Base-by-base conservation (phyloP, 2,113 vertebrate species). In the Cyanoliseus patagonus region DNA sequence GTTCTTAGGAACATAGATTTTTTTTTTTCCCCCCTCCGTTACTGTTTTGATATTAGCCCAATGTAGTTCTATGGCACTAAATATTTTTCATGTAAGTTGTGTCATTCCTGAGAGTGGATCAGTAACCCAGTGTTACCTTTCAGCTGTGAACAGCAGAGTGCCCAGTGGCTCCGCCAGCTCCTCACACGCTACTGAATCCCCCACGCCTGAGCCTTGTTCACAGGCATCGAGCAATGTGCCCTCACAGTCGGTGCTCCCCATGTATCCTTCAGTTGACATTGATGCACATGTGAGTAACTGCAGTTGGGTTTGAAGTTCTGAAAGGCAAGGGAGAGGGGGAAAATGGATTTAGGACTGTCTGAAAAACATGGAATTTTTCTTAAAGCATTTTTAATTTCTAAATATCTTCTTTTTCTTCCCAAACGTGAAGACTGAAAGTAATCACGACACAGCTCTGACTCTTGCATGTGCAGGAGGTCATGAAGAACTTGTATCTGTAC, bases 391-490 rank as follows among this genome's bases (percentile, higher is more conserved):
- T 64, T 24, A 15, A 8, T 94, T 92, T 51, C 61, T 89, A 67
- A 95, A 55, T 52, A 3, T 72, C 8, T 84, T 39, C 46, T 70
- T 52, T 83, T 90, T 82, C 44, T 90, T 95, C 59, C 24, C 37
- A 17, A 35, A 87, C 0, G 0, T 42, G 53, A 95, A 99, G 99
- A 99, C 99, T 67, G 99, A 99, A 97, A 99, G 99, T 73, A 99
- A 99, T 95, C 99, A 99, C 18, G 99, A 99, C 97, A 99, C 99
- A 2, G 99, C 99, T 30, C 97, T 99, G 97, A 99, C 99, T 10
- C 98, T 99, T 35, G 99, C 99, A 3, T 99, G 99, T 77, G 99
- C 99, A 0, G 99, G 99, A 83, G 99, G 99, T 75, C 99, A 99
- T 5, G 99, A 99, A 97, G 99, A 99, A 92, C 98, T 99, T 2